Base-by-base conservation (phyloP, 2,888 invertebrate species). In the Polymixis lichenea region DNA sequence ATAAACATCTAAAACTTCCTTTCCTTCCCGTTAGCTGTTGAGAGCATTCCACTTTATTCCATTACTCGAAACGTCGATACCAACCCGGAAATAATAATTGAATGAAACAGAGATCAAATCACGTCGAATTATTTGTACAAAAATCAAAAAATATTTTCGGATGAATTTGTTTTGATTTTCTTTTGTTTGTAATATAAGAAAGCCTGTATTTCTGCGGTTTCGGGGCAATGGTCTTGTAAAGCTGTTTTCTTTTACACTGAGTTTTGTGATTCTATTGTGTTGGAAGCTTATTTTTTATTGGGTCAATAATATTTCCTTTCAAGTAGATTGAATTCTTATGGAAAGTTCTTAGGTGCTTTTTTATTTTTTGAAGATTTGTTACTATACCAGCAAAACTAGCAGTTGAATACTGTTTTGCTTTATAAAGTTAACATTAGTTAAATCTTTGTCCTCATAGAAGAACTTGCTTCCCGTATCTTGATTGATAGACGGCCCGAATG, bases 161-260 rank as follows among this genome's bases (percentile, higher is more conserved):
- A 9, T n/a, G 56, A 60, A 64, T 75, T 80, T 82, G 66, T 55
- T 75, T 71, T 56, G 55, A 46, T 68, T 83, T 72, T 22, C 43
- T 65, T 78, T 72, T 66, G 61, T 66, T 83, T 61, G 69, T 32
- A 85, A 68, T 55, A 38, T 62, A 84, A 62, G 56, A 74, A 82
- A 70, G 53, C 28, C 28, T 56, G 67, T 69, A 61, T 80, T 81
- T 0, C 22, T 70, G 28, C 19, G 81, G 81, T 53, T 84, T 82
- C 66, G 6, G 85, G 53, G 56, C 85, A 81, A 69, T 55, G 61
- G 32, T 75, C 60, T 43, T 19, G 46, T 56, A 80, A 84, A 80
- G 64, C 68, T 81, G 43, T 80, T 84, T 74, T 80, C 25, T 32
- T 84, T 69, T 65, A 25, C 51, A 17, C 15, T 19, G n/a, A 53